Evolutionary conservation across 2,113 vertebrate species (phyloP).

Genomic region (Poicephalus meyeri): DNA sequence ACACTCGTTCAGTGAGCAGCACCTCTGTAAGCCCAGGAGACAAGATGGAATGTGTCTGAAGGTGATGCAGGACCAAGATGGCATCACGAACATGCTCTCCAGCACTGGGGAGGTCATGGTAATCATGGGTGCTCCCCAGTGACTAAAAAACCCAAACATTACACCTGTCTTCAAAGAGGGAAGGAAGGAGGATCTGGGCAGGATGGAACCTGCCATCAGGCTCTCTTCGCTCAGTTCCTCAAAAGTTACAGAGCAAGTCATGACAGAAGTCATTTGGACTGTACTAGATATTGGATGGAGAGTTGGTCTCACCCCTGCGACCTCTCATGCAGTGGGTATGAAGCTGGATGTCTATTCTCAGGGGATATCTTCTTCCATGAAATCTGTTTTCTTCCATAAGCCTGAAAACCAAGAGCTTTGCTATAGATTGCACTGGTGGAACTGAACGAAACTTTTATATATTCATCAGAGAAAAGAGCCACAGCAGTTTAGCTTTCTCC

Average conservation of each 20-base stretch:
- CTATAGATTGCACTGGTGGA: neutral
- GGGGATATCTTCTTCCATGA: neutral
- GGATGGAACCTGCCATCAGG: neutral
- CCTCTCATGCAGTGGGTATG: accelerated
- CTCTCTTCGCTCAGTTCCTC: neutral
- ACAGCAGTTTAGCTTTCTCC: neutral
- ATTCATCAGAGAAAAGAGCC: neutral
- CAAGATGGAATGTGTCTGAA: neutral
- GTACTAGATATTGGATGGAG: neutral
- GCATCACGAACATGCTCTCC: neutral
- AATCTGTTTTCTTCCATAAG: neutral
- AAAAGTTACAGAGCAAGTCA: neutral
- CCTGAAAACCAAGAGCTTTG: neutral
- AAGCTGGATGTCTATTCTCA: accelerated
- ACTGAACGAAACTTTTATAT: neutral
- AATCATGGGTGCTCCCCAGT: neutral
- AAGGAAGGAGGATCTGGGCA: neutral
- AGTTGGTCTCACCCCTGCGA: accelerated
- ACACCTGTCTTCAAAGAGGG: neutral
- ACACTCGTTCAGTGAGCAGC: neutral
- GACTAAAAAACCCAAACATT: neutral
- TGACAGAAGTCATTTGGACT: neutral
- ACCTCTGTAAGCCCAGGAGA: neutral
- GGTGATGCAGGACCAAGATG: too few species aligned
- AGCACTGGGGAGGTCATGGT: accelerated